Evolutionary conservation across 2,113 vertebrate genomes (phyloP), one percentile per base, ranked within the genome.

Genomic region (Muntiacus reevesi): DNA sequence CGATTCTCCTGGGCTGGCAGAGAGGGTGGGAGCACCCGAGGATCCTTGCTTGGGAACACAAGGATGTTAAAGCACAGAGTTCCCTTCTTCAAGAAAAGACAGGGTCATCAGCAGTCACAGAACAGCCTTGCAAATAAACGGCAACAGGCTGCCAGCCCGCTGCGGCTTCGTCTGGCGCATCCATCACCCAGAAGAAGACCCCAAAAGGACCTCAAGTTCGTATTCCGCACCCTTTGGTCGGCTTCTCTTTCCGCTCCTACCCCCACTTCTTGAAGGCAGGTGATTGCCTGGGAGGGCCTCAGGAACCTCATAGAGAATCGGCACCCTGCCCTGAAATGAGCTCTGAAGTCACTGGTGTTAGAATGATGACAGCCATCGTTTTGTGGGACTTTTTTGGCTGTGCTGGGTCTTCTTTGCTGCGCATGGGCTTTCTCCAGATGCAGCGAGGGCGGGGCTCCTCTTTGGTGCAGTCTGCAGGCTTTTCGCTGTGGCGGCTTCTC

Each of bases 291-390:
- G 57, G 27, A 13, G 40, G 40, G 33, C 50, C 79, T 89, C 79
- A 0, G 93, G 55, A 92, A 14, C 14, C 30, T 9, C 2, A 0
- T 0, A 60, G 92, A 45, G 43, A n/a, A 43, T 11, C 0, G 6
- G 50, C 12, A 40, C 12, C 0, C 5, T 1, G 3, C 11, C 62
- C 79, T 45, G 33, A 36, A 25, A 59, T 40, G 15, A 0, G 3
- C 60, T 78, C 0, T 0, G 7, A 54, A 57, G 45, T 50, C 27
- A 25, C 43, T 28, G 13, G 0, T 14, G 1, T 9, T 8, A 40
- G 67, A 40, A 16, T 3, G 16, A 15, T 4, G 30, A 27, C 59
- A 30, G 30, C 6, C 64, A 9, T 25, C 8, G 3, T 14, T 25
- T 13, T 25, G 19, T 50, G 47, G 47, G 12, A 50, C 1, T 74